These are phyloP conservation scores for Troglohyphantes excavatus DNA, from an alignment of 2,888 invertebrate species.

Conservation along the genomic window DNA sequence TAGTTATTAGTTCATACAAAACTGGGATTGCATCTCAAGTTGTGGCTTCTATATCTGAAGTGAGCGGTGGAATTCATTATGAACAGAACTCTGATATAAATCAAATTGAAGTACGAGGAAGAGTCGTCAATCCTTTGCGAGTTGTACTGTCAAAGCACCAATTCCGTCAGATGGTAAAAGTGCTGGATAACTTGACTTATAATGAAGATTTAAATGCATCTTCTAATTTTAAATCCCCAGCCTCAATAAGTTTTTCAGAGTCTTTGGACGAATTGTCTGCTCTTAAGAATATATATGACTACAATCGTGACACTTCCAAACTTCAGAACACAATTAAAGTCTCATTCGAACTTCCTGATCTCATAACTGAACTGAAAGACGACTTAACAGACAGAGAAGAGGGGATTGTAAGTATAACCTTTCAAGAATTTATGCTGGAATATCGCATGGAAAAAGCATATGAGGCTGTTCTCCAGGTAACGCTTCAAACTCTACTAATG, in stretches of 20 bases:
- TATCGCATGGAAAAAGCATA: conserved; percentile 87
- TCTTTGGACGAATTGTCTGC: conserved; percentile 28
- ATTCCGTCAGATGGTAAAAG: conserved; percentile 91
- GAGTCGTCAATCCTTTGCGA: conserved; percentile 91
- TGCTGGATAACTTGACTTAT: conserved; percentile 81
- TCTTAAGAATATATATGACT: conserved; percentile 12
- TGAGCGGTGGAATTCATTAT: conserved; percentile 12
- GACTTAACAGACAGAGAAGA: conserved; percentile 82
- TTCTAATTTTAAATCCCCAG: neutral
- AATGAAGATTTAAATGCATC: conserved; percentile 5
- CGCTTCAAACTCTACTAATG: conserved; percentile 92
- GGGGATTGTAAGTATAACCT: conserved; percentile 90
- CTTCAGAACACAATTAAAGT: conserved; percentile 44
- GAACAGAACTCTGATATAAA: conserved; percentile 12
- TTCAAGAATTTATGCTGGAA: conserved; percentile 90
- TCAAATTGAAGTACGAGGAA: conserved; percentile 85
- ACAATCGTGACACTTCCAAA: neutral
- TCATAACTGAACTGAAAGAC: conserved; percentile 81
- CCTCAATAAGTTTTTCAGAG: conserved; percentile 2
- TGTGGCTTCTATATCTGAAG: neutral
- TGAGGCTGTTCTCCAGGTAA: conserved; percentile 90
- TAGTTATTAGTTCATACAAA: conserved; percentile 35
- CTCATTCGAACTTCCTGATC: conserved; percentile 77
- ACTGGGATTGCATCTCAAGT: conserved; percentile 30
- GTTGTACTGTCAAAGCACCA: conserved; percentile 92